These are phyloP conservation scores for Ataeniobius toweri DNA, from an alignment of 2,797 vertebrate species.

Conservation along the genomic window DNA sequence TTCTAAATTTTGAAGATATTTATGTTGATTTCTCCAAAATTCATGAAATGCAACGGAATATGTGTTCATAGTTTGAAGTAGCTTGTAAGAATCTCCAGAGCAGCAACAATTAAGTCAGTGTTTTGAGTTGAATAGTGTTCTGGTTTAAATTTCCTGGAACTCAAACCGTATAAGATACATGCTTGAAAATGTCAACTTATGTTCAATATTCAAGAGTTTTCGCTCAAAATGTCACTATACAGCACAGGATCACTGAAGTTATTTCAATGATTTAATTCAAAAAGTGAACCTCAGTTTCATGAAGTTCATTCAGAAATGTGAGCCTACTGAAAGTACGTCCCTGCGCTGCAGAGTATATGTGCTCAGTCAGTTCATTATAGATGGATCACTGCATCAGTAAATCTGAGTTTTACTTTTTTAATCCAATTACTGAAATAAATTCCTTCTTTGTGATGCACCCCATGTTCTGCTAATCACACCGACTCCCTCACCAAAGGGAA, in stretches of 20 bases:
- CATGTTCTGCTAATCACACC: conserved; percentile 14
- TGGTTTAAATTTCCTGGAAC: background rate
- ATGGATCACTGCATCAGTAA: too few relatives aligned
- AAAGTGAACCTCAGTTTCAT: background rate
- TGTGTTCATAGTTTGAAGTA: background rate
- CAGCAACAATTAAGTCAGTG: background rate
- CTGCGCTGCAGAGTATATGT: too few relatives aligned
- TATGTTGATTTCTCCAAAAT: background rate
- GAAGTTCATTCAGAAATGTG: too few relatives aligned
- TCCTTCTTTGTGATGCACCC: background rate
- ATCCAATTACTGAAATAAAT: background rate
- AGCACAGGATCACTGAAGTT: background rate
- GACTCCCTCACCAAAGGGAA: conserved; percentile 8
- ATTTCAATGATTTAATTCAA: background rate
- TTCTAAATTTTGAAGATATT: background rate
- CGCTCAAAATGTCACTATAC: background rate
- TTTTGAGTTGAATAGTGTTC: background rate
- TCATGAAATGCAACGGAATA: background rate
- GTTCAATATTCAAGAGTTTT: background rate
- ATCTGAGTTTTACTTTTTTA: background rate
- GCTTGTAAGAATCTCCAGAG: background rate
- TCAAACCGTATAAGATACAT: background rate
- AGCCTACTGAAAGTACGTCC: too few relatives aligned
- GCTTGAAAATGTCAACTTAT: background rate
- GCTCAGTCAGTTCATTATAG: too few relatives aligned